Evolutionary conservation across 2,888 invertebrate genomes (phyloP), one percentile per base, ranked within the genome.

Genomic region (Ellobium chinense): DNA sequence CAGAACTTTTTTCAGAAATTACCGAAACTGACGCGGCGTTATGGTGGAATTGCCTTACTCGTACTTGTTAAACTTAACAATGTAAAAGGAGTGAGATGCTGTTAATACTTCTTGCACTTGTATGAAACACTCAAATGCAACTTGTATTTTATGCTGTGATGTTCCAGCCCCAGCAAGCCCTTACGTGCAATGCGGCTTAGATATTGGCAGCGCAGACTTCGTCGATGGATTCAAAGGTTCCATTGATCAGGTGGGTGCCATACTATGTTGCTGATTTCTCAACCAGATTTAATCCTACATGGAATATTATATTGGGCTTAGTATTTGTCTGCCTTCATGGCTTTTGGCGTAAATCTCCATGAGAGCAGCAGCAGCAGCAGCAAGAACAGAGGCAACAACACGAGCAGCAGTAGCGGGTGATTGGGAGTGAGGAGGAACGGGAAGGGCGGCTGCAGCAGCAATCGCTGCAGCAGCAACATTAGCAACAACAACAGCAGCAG

Each of bases 121-220:
- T n/a, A n/a, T n/a, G n/a, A n/a, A n/a, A n/a, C n/a, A n/a, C n/a
- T n/a, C n/a, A n/a, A n/a, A n/a, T n/a, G n/a, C n/a, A n/a, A n/a
- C n/a, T 18, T 18, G n/a, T n/a, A 62, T 24, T 7, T n/a, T 24
- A 21, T 21, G 7, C 62, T 62, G 62, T 9, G 14, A n/a, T 29
- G 18, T 62, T 62, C 3, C 78, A 78, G 78, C 69, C 21, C 69
- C 78, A 3, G 70, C 69, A n/a, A 31, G 37, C 69, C 78, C 78
- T 7, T 78, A 78, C 65, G 14, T 65, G 39, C 54, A 70, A 7
- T 72, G 72, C 54, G 78, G 78, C 1, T 46, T 72, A 1, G 70
- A 72, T 62, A 27, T 78, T 29, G 72, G 72, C 70, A 78, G 72
- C 36, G 72, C 39, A 24, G n/a, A 62, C 14, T 72, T 60, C 58